Base-by-base conservation (phyloP, 2,113 vertebrate genomes). In the Paracanthobrama guichenoti region DNA sequence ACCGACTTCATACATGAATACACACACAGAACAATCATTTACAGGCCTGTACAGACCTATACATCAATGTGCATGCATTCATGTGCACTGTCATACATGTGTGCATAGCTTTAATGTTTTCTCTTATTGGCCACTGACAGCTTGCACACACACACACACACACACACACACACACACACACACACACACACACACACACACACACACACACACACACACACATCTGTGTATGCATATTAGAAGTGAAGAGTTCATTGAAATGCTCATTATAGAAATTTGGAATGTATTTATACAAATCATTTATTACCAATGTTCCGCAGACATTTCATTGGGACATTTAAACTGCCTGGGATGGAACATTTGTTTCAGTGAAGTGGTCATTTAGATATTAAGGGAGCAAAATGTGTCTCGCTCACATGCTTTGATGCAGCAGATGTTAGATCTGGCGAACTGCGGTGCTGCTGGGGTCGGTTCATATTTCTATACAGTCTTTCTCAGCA, bases 1-100 rank as follows among this genome's bases (percentile, higher is more conserved):
- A 89, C 62, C n/a, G 57, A 89, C 86, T 86, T 84, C 64, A 83
- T 82, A 81, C 64, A 79, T 87, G 84, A 85, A 86, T 83, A 64
- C 55, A 81, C 85, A 53, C 66, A 12, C 48, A 16, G 28, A 79
- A 79, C 80, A 53, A 59, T 80, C 42, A 76, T 39, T 26, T 76
- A 66, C 53, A 24, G 71, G 53, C 39, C 14, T 67, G 64, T 60
- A 66, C 59, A 84, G 77, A 81, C 60, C 46, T 44, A 76, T n/a
- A 79, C 80, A 83, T 85, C 44, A 84, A n/a, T 69, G 66, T 62
- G 20, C 20, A 13, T 73, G n/a, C 48, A 60, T 48, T 46, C 44
- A 73, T 53, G 69, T 62, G 28, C 75, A 44, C 66, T 59, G 55
- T 83, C 71, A 69, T 13, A 69, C 78, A 74, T 42, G 57, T 87